phyloP scores from a whole-genome alignment of 1,140 invertebrate species.

The Pseudobourletiella spinata region DNA sequence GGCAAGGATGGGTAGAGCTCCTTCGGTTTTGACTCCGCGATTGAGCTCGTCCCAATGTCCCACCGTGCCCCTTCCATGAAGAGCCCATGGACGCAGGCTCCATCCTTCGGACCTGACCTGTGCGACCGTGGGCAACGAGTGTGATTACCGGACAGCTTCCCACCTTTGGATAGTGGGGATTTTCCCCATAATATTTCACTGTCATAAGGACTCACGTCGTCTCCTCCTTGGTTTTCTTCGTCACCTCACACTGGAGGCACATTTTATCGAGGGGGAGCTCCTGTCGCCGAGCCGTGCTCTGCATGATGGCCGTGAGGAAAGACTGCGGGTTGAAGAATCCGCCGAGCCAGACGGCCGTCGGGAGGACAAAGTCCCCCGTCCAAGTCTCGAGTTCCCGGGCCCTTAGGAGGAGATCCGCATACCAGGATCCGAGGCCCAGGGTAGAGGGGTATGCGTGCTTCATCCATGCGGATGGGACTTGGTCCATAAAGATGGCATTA shows the following conservation, averaged over 20 bases:
- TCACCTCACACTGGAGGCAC: slow-evolving; percentile 92
- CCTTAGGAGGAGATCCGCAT: slow-evolving; percentile 76
- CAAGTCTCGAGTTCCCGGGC: slow-evolving; percentile 85
- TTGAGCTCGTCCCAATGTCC: slow-evolving; percentile 77
- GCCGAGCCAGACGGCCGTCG: slow-evolving; percentile 86
- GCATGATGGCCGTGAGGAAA: slow-evolving; percentile 92
- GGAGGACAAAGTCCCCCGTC: slow-evolving; percentile 89
- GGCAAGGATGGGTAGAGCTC: slow-evolving; percentile 86
- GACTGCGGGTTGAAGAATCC: slow-evolving; percentile 97
- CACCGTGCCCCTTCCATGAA: slow-evolving; percentile 92
- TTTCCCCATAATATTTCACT: too few relatives aligned
- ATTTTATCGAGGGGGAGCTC: slow-evolving; percentile 93
- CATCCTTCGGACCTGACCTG: slow-evolving; percentile 74
- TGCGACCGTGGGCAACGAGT: too few relatives aligned
- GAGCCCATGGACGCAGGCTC: slow-evolving; percentile 84
- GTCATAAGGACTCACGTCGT: slow-evolving; percentile 62
- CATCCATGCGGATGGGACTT: slow-evolving; percentile 78
- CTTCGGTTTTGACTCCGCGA: slow-evolving; percentile 80
- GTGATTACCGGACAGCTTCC: too few relatives aligned
- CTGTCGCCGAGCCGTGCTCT: slow-evolving; percentile 83
- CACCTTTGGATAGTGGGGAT: too few relatives aligned
- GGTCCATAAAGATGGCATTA: slow-evolving; percentile 82
- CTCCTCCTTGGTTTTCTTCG: slow-evolving; percentile 90
- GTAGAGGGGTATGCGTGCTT: slow-evolving; percentile 84
- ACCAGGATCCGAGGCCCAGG: slow-evolving; percentile 77